phyloP scores from a whole-genome alignment of 1,140 invertebrate species.

The Musca vetustissima region DNA sequence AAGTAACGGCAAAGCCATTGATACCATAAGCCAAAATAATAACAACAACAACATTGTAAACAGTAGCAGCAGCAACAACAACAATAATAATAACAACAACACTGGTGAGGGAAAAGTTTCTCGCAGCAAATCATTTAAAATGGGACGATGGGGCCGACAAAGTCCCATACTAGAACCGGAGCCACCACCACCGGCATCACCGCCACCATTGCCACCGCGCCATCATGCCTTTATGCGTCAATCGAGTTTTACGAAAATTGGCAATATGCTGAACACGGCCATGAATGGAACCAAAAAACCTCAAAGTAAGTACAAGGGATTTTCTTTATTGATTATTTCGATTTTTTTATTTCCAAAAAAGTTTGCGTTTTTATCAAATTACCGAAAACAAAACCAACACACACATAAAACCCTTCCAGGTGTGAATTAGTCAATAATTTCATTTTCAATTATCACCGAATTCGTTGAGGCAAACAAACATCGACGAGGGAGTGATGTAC shows the following conservation, averaged over 20 bases:
- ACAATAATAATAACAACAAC: conserved; percentile 18
- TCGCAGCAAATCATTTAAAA: conserved; percentile 22
- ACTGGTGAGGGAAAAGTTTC: not conserved
- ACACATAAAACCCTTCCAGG: too few relatives aligned
- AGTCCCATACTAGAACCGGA: conserved; percentile 43
- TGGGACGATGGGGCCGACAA: conserved; percentile 53
- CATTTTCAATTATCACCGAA: too few relatives aligned
- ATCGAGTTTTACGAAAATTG: conserved; percentile 67
- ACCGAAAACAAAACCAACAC: too few relatives aligned
- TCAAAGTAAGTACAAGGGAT: conserved; percentile 49
- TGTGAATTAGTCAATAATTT: too few relatives aligned
- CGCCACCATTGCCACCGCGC: conserved; percentile 53
- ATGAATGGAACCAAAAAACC: conserved; percentile 57
- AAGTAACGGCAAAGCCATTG: too few relatives aligned
- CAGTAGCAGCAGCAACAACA: not conserved
- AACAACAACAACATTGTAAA: not conserved
- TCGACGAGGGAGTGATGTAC: too few relatives aligned
- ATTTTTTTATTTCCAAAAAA: conserved; percentile 22
- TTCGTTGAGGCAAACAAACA: too few relatives aligned
- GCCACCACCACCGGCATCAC: conserved; percentile 45
- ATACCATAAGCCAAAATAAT: conserved; percentile 1
- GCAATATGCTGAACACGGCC: conserved; percentile 68
- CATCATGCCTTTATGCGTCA: conserved; percentile 62
- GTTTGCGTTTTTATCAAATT: not conserved
- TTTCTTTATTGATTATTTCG: too few relatives aligned